phyloP scores from a whole-genome alignment of 2,797 vertebrate species.

The Chaetodon trifasciatus region DNA sequence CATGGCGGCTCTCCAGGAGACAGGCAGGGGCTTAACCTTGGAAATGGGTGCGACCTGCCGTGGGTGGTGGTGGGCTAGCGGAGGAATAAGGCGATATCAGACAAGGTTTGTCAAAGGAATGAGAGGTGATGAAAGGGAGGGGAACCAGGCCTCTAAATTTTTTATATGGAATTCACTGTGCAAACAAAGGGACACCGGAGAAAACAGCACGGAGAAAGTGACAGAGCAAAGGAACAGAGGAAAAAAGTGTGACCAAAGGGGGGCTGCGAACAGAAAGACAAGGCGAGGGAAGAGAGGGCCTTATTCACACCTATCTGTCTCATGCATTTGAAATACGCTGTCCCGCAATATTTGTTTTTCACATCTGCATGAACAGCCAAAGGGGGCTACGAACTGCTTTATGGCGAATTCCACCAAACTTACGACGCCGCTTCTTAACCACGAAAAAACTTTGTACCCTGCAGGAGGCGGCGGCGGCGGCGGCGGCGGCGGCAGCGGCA shows the following conservation, averaged over 20 bases:
- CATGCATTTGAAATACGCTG: constrained; percentile 57
- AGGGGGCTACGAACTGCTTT: constrained; percentile 43
- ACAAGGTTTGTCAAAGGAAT: constrained; percentile 51
- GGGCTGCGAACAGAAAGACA: constrained; percentile 17
- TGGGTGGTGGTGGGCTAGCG: constrained; percentile 18
- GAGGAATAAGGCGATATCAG: constrained; percentile 51
- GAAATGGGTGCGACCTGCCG: constrained; percentile 54
- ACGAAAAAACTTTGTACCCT: constrained; percentile 50
- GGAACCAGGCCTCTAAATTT: constrained; percentile 38
- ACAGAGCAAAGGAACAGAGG: background rate
- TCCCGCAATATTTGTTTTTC: constrained; percentile 60
- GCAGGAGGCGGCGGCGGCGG: constrained; percentile 43
- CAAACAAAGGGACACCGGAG: constrained; percentile 35
- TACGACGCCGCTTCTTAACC: constrained; percentile 30
- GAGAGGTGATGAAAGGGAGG: constrained; percentile 46
- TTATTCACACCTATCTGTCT: constrained; percentile 54
- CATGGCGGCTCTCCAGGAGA: constrained; percentile 50
- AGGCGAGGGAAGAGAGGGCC: constrained; percentile 12
- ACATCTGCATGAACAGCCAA: constrained; percentile 50
- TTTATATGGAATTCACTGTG: constrained; percentile 32
- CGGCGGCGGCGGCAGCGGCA: constrained; percentile 21
- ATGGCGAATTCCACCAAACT: constrained; percentile 41
- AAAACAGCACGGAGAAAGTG: constrained; percentile 28
- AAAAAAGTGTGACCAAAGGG: constrained; percentile 36
- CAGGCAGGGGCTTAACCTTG: constrained; percentile 64